phyloP scores from a whole-genome alignment of 2,888 invertebrate species.

The Apocheima hispidaria region DNA sequence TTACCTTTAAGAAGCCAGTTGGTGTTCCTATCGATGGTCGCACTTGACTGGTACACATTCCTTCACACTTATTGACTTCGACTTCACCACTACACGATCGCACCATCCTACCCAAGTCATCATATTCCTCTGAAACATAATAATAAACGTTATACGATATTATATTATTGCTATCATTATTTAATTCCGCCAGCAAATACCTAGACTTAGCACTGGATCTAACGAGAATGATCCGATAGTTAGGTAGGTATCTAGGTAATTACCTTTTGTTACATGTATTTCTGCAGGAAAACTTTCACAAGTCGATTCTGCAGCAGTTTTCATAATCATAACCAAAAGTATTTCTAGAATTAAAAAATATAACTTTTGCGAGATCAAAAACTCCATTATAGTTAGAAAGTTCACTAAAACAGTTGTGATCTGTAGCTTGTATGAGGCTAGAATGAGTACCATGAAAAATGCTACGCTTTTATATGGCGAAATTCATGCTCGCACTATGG shows the following conservation, averaged over 20 bases:
- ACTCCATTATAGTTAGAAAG: conserved; percentile 39
- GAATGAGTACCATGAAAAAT: conserved; percentile 28
- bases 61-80: conserved; percentile 97
- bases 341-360: conserved; percentile 44
- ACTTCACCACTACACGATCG: conserved; percentile 96
- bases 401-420: neutral
- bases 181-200: too few relatives aligned
- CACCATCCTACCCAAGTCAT: conserved; percentile 93
- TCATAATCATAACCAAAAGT: conserved; percentile 46
- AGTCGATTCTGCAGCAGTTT: conserved; percentile 87
- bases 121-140: conserved; percentile 94
- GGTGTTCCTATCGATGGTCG: conserved; percentile 95
- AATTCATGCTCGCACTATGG: conserved; percentile 2
- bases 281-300: conserved; percentile 95
- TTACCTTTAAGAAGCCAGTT: conserved; percentile 95
- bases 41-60: conserved; percentile 96
- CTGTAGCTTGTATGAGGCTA: conserved; percentile 8
- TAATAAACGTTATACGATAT: neutral
- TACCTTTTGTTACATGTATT: conserved; percentile 94
- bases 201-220: too few relatives aligned
- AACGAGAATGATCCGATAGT: too few relatives aligned
- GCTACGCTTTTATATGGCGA: conserved; percentile 32
- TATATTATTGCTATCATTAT: neutral
- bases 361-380: conserved; percentile 41
- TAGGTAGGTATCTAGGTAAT: neutral